A percentile compares a stretch with the other conserved stretches of the same genome.
Evolutionary conservation across 2,797 vertebrate species (phyloP).

Genomic region (Hyperoplus lanceolatus): DNA sequence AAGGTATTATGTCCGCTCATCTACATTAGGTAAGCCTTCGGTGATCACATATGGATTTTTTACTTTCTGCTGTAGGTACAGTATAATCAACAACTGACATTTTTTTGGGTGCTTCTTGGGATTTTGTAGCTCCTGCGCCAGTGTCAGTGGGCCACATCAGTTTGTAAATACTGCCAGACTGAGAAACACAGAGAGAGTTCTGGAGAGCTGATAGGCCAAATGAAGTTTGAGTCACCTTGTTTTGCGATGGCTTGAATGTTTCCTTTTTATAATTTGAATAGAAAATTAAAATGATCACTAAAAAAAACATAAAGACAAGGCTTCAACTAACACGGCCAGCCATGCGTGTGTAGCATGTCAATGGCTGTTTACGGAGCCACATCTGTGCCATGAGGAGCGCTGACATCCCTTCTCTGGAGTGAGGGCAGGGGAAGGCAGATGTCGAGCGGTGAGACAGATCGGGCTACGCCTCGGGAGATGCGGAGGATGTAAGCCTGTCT

Average conservation of each 20-base stretch:
- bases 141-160: too few relatives aligned
- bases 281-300: conserved; percentile 9
- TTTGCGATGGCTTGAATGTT: neutral
- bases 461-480: conserved; percentile 59
- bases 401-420: conserved; percentile 39
- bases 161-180: too few relatives aligned
- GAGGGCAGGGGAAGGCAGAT: conserved; percentile 63
- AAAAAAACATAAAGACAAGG: conserved; percentile 3
- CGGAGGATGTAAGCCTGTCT: conserved; percentile 28
- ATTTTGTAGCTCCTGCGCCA: too few relatives aligned
- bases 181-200: too few relatives aligned
- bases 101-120: too few relatives aligned
- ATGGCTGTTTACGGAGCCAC: conserved; percentile 48
- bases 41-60: too few relatives aligned
- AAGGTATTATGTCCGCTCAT: too few relatives aligned
- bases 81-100: too few relatives aligned
- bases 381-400: conserved; percentile 54
- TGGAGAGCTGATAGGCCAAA: too few relatives aligned
- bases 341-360: conserved; percentile 44
- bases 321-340: conserved; percentile 26
- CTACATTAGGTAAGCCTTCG: too few relatives aligned
- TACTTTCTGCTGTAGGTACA: too few relatives aligned
- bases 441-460: conserved; percentile 62
- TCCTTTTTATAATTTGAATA: conserved; percentile 7
- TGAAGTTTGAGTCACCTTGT: too few relatives aligned